Evolutionary conservation across 2,888 invertebrate species (phyloP).

Genomic region (Malthinus seriepunctatus): DNA sequence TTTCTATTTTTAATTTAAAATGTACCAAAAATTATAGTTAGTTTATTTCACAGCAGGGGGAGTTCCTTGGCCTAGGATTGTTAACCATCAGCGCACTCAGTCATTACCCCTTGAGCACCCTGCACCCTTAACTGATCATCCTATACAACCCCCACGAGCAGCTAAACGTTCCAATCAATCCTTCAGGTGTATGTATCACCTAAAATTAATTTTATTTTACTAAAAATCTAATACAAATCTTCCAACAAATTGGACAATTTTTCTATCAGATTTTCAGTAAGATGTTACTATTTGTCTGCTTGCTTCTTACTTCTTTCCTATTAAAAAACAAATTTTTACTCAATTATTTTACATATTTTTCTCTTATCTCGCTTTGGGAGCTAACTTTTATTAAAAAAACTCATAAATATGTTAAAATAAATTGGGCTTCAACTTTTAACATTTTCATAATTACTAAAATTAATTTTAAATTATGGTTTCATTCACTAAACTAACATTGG

Average conservation of each 20-base stretch:
- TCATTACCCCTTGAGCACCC: slow-evolving; percentile 64
- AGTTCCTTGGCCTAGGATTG: slow-evolving; percentile 46
- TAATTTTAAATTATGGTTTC: no score
- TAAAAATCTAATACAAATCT: background rate
- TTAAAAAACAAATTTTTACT: background rate
- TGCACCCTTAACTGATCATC: slow-evolving; percentile 43
- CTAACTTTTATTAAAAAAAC: no score
- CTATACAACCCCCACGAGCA: slow-evolving; percentile 41
- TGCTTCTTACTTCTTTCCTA: slow-evolving; percentile 11
- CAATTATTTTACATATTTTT: no score
- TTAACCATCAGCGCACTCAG: slow-evolving; percentile 68
- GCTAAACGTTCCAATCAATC: slow-evolving; percentile 48
- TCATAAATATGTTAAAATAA: background rate
- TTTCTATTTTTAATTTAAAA: no score
- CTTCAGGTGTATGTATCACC: slow-evolving; percentile 51
- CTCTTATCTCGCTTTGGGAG: no score
- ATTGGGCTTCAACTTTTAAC: background rate
- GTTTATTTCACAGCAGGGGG: slow-evolving; percentile 46
- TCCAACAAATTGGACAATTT: background rate
- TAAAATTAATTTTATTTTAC: slow-evolving; percentile 10
- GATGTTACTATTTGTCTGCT: slow-evolving; percentile 18
- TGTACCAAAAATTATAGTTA: slow-evolving; percentile 11
- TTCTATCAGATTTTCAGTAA: slow-evolving; percentile 1
- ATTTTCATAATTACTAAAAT: background rate
- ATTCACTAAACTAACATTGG: no score